Evolutionary conservation across 2,113 vertebrate species (phyloP), one percentile per base, ranked within the genome.

Genomic region (Campylomormyrus tamandua): DNA sequence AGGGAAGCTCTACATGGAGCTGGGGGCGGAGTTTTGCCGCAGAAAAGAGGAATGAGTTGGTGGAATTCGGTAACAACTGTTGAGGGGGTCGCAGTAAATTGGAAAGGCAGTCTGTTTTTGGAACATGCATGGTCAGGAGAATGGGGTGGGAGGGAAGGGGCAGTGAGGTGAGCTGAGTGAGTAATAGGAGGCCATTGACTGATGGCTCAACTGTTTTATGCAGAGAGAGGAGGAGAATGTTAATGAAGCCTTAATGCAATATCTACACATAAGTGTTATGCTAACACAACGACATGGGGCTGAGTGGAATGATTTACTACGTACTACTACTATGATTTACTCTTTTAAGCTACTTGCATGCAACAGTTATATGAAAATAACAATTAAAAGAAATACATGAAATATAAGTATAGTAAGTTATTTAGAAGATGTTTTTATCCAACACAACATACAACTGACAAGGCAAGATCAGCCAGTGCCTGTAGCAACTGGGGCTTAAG

Each of bases 51-150:
- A 21, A 35, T 56, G 46, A 87, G 91, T 89, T 50, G 90, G 90
- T 85, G 91, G 80, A 90, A 83, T 92, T 90, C 94, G 93, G 92
- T 90, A 95, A 93, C 95, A 95, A 96, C 94, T 95, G 95, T 91
- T 91, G 91, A 92, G 92, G 92, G 53, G 93, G 91, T 90, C 49
- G 77, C 27, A 89, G 89, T 90, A 92, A 90, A 92, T 84, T 95
- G 94, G 91, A 94, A 94, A 95, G 94, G 94, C 94, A 92, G 94
- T 93, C 93, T 93, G 92, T 90, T 93, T 89, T 50, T 89, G 83
- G 91, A 90, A 90, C 87, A 85, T 89, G 87, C 83, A 83, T 74
- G 87, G 90, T 91, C 89, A 88, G 93, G 91, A 92, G 90, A 93
- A 91, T 91, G 90, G 88, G 24, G 83, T 90, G 89, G 89, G 88